Percentiles rank a stretch among this genome's conserved stretches.
Conservation (phyloP, 1,140 invertebrate species). For the Drosophila kurseongensis region DNA sequence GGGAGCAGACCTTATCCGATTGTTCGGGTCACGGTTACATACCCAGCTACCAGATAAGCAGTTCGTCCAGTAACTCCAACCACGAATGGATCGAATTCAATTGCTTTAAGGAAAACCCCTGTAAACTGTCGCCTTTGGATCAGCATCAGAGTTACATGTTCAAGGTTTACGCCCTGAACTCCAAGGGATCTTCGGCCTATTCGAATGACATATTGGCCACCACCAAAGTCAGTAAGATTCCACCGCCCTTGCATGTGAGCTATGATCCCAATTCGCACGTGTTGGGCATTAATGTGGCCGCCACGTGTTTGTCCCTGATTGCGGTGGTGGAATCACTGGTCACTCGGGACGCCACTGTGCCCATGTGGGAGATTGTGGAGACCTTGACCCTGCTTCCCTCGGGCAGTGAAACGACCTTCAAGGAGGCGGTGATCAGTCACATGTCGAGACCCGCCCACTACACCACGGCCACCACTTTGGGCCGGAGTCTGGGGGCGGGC, state of each 20-base stretch:
- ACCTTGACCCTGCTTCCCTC: constrained; percentile 89
- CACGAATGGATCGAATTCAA: constrained; percentile 92
- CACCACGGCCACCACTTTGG: constrained; percentile 65
- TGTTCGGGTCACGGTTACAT: constrained; percentile 85
- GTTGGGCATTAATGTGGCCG: constrained; percentile 91
- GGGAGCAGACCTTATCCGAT: constrained; percentile 87
- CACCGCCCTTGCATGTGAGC: constrained; percentile 91
- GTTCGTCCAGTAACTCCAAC: constrained; percentile 79
- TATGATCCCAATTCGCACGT: constrained; percentile 91
- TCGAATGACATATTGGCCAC: constrained; percentile 91
- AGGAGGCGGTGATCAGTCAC: constrained; percentile 88
- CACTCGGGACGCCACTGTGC: constrained; percentile 86
- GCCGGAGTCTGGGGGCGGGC: constrained; percentile 79
- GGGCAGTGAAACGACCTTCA: constrained; percentile 88
- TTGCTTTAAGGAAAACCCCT: constrained; percentile 94
- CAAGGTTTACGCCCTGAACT: constrained; percentile 94
- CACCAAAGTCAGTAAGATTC: constrained; percentile 93
- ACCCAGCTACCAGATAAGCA: constrained; percentile 55
- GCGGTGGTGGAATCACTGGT: constrained; percentile 90
- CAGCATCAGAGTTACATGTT: constrained; percentile 93
- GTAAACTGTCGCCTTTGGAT: constrained; percentile 92
- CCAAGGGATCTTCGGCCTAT: constrained; percentile 92
- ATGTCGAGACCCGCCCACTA: constrained; percentile 80
- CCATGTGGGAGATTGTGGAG: constrained; percentile 90
- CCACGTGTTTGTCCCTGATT: constrained; percentile 90